Percentiles rank a stretch among this genome's conserved stretches.
These are phyloP conservation scores for Capra hircus DNA, from an alignment of 2,113 vertebrate genomes.

Conservation along the genomic window DNA sequence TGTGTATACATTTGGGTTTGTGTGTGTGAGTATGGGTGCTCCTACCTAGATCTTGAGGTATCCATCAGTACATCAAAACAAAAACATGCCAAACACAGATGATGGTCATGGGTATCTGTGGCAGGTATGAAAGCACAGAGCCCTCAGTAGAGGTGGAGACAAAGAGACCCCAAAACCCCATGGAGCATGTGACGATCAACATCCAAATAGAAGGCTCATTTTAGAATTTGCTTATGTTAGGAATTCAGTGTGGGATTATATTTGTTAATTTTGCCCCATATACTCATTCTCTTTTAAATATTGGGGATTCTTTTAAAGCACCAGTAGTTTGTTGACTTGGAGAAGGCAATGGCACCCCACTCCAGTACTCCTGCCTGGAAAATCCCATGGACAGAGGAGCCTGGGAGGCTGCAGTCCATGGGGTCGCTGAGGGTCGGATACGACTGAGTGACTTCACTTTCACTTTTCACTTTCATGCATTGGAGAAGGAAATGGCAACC, in stretches of 20 bases:
- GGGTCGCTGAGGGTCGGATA: too few species aligned
- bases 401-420: too few species aligned
- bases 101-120: background rate
- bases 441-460: too few species aligned
- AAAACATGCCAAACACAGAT: background rate
- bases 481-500: too few species aligned
- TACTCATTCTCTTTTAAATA: background rate
- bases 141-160: background rate
- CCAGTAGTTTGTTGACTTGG: background rate
- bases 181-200: background rate
- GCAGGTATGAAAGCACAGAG: background rate
- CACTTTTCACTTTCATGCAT: too few species aligned
- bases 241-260: background rate
- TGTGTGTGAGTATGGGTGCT: background rate
- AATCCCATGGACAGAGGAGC: too few species aligned
- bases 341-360: too few species aligned
- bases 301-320: background rate
- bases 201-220: background rate
- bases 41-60: background rate
- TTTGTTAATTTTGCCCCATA: background rate
- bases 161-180: background rate
- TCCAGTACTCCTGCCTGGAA: too few species aligned
- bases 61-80: background rate
- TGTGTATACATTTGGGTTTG: background rate
- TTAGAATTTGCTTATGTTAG: background rate